Conservation (phyloP, 2,113 vertebrate species). For the Danionella cerebrum region DNA sequence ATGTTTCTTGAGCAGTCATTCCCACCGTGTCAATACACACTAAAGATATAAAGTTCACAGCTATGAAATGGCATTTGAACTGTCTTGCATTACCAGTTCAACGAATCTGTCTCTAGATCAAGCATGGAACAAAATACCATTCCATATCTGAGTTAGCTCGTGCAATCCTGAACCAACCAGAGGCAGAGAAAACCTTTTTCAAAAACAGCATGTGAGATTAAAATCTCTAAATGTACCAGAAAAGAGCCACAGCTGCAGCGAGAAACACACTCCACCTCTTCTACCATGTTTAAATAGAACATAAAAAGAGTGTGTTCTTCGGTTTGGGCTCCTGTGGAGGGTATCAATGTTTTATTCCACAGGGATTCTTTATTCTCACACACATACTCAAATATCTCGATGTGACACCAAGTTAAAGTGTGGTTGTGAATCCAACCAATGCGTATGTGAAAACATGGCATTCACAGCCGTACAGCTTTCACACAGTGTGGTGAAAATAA, state of each 20-base stretch:
- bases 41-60: no score
- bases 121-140: no score
- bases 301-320: not conserved
- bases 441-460: not conserved
- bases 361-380: not conserved
- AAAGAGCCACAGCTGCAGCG: not conserved
- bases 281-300: not conserved
- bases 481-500: not conserved
- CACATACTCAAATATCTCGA: no score
- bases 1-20: no score
- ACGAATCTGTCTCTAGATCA: slow-evolving; percentile 11
- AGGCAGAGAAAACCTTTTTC: no score
- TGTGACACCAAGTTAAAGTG: no score
- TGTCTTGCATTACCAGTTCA: no score
- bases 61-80: no score
- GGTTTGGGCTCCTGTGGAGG: not conserved
- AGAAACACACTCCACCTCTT: not conserved
- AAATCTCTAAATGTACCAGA: not conserved
- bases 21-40: no score
- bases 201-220: not conserved
- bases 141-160: not conserved
- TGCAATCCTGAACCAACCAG: not conserved
- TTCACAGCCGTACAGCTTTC: not conserved
- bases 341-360: not conserved
- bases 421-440: no score